Conservation (phyloP, 2,113 vertebrate genomes). For the Cercopithecus mona region DNA sequence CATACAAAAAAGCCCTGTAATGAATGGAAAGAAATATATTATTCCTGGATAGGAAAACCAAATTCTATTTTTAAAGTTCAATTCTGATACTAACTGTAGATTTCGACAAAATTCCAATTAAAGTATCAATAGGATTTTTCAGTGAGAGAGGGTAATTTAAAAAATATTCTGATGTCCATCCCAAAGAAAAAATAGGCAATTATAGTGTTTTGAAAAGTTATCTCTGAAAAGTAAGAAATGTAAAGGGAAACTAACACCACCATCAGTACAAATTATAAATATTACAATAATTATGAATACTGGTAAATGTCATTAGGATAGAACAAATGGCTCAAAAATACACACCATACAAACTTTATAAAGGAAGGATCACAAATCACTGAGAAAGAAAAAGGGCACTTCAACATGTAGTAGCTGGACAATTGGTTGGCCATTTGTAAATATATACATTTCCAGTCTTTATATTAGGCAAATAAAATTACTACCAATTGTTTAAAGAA, state of each 20-base stretch:
- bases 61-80: not conserved
- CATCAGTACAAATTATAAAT: not conserved
- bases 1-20: not conserved
- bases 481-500: not conserved
- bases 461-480: not conserved
- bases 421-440: not conserved
- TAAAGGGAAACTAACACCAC: not conserved
- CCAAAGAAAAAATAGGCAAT: not conserved
- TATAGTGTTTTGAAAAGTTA: not conserved
- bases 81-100: not conserved
- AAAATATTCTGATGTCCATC: not conserved
- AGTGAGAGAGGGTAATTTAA: not conserved
- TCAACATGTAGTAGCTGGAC: not conserved
- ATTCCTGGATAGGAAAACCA: not conserved
- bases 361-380: not conserved
- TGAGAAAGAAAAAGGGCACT: not conserved
- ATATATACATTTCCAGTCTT: not conserved
- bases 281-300: not conserved
- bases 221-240: not conserved
- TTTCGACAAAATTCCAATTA: not conserved
- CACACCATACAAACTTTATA: not conserved
- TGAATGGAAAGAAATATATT: not conserved
- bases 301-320: not conserved
- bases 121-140: not conserved
- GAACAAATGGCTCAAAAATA: not conserved